Evolutionary conservation across 23 tunicate genomes (phyloP).

Genomic region (Clavelina lepadiformis): DNA sequence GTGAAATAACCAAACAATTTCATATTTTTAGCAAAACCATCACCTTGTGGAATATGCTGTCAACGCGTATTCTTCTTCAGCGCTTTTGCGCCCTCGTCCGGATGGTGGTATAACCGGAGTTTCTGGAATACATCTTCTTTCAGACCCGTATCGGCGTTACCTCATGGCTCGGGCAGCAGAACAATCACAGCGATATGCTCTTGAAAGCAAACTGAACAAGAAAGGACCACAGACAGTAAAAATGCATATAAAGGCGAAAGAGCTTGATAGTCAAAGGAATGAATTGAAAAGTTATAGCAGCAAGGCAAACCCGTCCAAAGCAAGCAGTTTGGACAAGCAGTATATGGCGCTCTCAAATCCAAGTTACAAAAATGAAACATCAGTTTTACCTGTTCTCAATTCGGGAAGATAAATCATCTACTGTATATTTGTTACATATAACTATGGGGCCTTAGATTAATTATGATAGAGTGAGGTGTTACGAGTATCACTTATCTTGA

Average conservation of each 20-base stretch:
- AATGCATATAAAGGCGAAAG: too few relatives aligned
- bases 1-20: too few relatives aligned
- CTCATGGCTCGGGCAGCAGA: conserved; percentile 38
- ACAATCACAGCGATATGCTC: conserved; percentile 15
- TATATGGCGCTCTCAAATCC: conserved; percentile 13
- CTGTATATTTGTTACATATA: too few relatives aligned
- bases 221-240: too few relatives aligned
- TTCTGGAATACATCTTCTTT: conserved; percentile 22
- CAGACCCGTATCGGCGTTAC: conserved; percentile 39
- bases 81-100: conserved; percentile 42
- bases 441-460: too few relatives aligned
- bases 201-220: not conserved
- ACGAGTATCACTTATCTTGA: too few relatives aligned
- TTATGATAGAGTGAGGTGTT: too few relatives aligned
- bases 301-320: conserved; percentile 4
- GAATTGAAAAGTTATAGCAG: not conserved
- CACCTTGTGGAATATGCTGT: too few relatives aligned
- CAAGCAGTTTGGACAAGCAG: conserved; percentile 5
- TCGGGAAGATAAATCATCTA: too few relatives aligned
- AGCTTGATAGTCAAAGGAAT: not conserved
- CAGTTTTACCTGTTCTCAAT: too few relatives aligned
- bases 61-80: conserved; percentile 11
- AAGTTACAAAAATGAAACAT: too few relatives aligned
- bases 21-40: too few relatives aligned
- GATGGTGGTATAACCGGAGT: conserved; percentile 31